A percentile compares a stretch with the other conserved stretches of the same genome.
Evolutionary conservation across 2,797 vertebrate species (phyloP).

Genomic region (Alouatta caraya): DNA sequence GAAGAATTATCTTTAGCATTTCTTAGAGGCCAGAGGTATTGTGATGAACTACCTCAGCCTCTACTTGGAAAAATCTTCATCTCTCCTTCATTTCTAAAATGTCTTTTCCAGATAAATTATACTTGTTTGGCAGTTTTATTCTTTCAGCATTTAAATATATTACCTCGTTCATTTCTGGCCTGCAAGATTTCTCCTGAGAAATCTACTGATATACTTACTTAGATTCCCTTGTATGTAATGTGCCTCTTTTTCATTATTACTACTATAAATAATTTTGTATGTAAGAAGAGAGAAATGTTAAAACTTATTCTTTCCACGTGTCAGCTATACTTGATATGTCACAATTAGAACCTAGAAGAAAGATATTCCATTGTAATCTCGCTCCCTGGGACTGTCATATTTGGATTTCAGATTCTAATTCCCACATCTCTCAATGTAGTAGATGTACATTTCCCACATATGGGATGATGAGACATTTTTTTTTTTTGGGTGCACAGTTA

Average conservation of each 20-base stretch:
- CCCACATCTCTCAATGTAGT: not conserved
- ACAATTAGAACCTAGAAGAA: not conserved
- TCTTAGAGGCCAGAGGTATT: not conserved
- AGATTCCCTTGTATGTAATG: not conserved
- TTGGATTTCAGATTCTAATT: not conserved
- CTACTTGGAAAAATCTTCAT: not conserved
- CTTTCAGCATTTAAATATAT: not conserved
- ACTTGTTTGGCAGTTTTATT: not conserved
- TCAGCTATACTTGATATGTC: not conserved
- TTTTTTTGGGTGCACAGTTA: not conserved
- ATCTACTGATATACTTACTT: not conserved
- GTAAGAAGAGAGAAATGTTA: not conserved
- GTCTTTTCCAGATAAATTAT: not conserved
- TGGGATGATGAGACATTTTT: not conserved
- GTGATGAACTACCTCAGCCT: not conserved
- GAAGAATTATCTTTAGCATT: not conserved
- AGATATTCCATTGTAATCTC: not conserved
- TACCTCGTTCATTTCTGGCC: not conserved
- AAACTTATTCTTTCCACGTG: not conserved
- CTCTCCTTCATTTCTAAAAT: not conserved
- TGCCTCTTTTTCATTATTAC: not conserved
- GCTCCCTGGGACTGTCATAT: not conserved
- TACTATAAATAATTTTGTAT: not conserved
- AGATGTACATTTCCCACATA: not conserved
- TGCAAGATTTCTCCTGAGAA: not conserved